Evolutionary conservation across 2,797 vertebrate species (phyloP), one percentile per base, ranked within the genome.

Genomic region (Caiman crocodilus): DNA sequence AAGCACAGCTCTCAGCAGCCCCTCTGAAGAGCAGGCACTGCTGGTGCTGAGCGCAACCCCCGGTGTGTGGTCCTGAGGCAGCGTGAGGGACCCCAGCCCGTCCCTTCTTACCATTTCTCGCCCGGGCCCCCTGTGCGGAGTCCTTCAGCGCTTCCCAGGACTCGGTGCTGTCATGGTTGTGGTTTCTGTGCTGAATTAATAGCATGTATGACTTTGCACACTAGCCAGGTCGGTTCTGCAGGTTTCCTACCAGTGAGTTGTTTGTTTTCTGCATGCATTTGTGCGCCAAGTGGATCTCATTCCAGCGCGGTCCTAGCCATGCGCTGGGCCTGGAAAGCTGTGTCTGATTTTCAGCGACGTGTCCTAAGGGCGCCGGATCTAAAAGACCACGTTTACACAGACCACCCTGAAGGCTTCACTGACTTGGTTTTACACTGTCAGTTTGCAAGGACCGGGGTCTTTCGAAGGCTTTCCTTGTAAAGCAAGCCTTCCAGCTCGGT

Each of bases 381-480:
- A 35, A 55, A 6, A 23, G 23, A 50, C 5, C 20, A 69, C 0
- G 0, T 0, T 1, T 11, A 11, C 59, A 0, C 80, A 2, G 11
- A 2, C 42, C n/a, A 56, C 64, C n/a, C 63, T 4, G 20, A 57
- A 71, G 60, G 20, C 55, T 57, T 73, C 3, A 12, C 0, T 30
- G 79, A 7, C 4, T 30, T 28, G 7, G 0, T 14, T 71, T 25
- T 71, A 32, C 20, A 10, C 65, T 30, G 13, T 81, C 57, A 11
- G 12, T 25, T 58, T 81, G 18, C 20, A 30, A 65, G 28, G 10
- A 61, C 9, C 11, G 11, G 60, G 26, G 60, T 3, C 1, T 65
- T 81, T 90, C 17, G 35, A 55, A 55, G 79, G 55, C 30, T 84
- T 65, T 26, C 23, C 2, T 61, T 75, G 4, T 4, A 15, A 78